A percentile compares a stretch with the other conserved stretches of the same genome.
phyloP scores from a whole-genome alignment of 2,888 invertebrate species.

The Euzetes globulus region DNA sequence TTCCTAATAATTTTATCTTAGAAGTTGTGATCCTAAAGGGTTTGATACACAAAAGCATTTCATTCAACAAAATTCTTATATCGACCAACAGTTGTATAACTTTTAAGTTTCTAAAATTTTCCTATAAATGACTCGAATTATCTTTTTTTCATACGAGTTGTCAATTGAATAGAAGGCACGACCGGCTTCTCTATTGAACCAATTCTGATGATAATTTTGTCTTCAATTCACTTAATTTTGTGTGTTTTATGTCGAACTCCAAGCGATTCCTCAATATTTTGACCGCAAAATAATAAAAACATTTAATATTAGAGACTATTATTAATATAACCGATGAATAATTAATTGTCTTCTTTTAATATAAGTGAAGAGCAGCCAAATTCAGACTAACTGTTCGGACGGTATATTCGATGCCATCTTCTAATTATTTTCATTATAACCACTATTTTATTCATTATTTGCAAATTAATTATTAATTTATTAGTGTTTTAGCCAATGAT shows the following conservation, averaged over 20 bases:
- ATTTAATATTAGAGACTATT: constrained; percentile 19
- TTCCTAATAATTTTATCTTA: neutral
- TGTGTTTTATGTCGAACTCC: neutral
- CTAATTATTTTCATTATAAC: neutral
- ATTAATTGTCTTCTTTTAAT: constrained; percentile 11
- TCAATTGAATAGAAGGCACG: constrained; percentile 9
- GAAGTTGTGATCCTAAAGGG: too few relatives aligned
- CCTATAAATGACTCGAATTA: constrained; percentile 20
- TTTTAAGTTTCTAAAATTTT: neutral
- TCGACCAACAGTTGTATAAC: constrained; percentile 3
- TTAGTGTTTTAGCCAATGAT: neutral
- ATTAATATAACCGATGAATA: constrained; percentile 19
- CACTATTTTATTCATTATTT: neutral
- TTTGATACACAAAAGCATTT: neutral
- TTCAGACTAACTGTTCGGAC: constrained; percentile 9
- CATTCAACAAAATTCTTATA: neutral
- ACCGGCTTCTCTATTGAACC: constrained; percentile 10
- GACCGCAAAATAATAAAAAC: constrained; percentile 6
- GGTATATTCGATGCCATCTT: constrained; percentile 24
- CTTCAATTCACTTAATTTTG: neutral
- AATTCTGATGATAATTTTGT: neutral
- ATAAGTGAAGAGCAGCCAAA: constrained; percentile 15
- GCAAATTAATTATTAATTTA: neutral
- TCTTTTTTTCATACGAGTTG: constrained; percentile 7
- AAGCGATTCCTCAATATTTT: neutral